Evolutionary conservation across 2,797 vertebrate genomes (phyloP), one percentile per base, ranked within the genome.

Genomic region (Decapterus maruadsi): DNA sequence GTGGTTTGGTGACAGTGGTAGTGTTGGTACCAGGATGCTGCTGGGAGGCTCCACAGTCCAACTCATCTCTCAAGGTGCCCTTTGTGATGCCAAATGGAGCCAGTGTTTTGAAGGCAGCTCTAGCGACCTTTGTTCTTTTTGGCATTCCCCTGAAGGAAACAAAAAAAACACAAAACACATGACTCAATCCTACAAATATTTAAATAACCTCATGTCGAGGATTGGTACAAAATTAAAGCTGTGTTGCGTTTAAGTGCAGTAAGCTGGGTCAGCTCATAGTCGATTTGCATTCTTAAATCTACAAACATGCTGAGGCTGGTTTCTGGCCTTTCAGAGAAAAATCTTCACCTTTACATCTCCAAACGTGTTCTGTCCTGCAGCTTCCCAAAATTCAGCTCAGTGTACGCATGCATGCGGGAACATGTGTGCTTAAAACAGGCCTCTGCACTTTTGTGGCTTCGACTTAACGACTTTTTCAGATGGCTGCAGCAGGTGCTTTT

Each of bases 121-220:
- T 99, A 99, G 84, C 98, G 98, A 90, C 93, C 95, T 93, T 98
- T 99, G 93, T 96, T 99, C 96, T 99, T 99, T 87, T 99, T 99
- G 63, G 97, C 92, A 91, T 97, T 99, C 92, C 95, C 97, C 98
- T 99, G 83, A 68, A 87, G 77, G 72, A 57, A 81, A 87, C n/a
- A 70, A 55, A 75, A 65, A 16, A 31, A 38, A 72, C 19, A 68
- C 53, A 75, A 65, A 16, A 31, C 1, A 26, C 2, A 55, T 2
- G 2, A 17, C 1, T 72, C 7, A 64, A 20, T 56, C 74, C 0
- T 36, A 31, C 20, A 70, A 8, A 56, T 31, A 29, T 31, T 7
- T 7, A 22, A 38, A 20, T 45, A 0, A 38, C 69, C 11, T 20
- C 19, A 63, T 29, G 55, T 63, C 14, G 20, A 17, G 0, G 17